Evolutionary conservation across 2,113 vertebrate species (phyloP).

Genomic region (Strix aluco): DNA sequence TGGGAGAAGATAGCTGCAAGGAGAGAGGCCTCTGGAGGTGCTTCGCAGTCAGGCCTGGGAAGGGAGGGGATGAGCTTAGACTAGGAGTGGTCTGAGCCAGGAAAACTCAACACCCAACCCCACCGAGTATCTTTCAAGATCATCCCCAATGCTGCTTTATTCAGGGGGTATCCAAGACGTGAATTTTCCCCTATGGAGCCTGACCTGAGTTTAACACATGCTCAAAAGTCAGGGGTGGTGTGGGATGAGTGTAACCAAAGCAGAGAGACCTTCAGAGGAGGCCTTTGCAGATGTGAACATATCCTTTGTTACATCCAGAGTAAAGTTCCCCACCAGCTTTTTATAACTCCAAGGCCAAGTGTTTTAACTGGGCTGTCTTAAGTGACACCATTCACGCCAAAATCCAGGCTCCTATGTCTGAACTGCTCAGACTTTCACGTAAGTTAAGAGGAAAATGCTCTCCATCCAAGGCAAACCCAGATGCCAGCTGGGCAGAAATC

Average conservation of each 20-base stretch:
- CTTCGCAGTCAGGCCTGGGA: constrained; percentile 66
- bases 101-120: neutral
- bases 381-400: neutral
- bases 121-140: neutral
- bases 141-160: neutral
- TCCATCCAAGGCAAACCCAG: neutral
- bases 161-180: neutral
- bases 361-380: neutral
- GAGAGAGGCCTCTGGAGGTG: constrained; percentile 56
- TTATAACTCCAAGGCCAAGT: neutral
- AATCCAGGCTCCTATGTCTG: neutral
- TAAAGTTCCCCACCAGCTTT: neutral
- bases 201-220: neutral
- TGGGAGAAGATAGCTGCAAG: constrained; percentile 69
- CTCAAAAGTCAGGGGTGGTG: neutral
- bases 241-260: neutral
- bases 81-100: neutral
- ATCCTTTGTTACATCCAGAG: neutral
- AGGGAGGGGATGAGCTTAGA: neutral
- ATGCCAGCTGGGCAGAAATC: neutral
- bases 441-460: neutral
- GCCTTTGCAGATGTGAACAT: neutral
- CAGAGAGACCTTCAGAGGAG: neutral
- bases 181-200: neutral
- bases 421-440: neutral